phyloP scores from a whole-genome alignment of 1,140 invertebrate species.

The Eumaeus atala region DNA sequence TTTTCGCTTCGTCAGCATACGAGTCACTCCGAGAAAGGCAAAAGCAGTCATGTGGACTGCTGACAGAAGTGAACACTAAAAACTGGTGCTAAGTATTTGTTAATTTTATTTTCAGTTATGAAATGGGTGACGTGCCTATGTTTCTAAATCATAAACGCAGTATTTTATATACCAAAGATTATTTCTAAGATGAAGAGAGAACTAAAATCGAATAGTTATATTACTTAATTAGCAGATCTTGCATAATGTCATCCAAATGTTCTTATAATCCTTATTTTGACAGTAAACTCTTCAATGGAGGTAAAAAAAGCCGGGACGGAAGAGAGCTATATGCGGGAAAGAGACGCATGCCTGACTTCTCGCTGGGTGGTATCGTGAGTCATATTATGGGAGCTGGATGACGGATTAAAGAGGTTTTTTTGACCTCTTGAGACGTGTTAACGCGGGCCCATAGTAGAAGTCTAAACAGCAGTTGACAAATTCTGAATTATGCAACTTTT shows the following conservation, averaged over 20 bases:
- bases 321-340: conserved; percentile 33
- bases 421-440: conserved; percentile 15
- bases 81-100: too few relatives aligned
- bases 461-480: conserved; percentile 8
- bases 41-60: too few relatives aligned
- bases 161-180: too few relatives aligned
- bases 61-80: too few relatives aligned
- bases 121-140: too few relatives aligned
- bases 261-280: conserved; percentile 74
- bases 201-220: too few relatives aligned
- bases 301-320: conserved; percentile 43
- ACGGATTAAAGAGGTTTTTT: conserved; percentile 33
- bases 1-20: too few relatives aligned
- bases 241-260: conserved; percentile 58
- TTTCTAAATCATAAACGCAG: too few relatives aligned
- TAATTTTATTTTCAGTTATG: too few relatives aligned
- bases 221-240: conserved; percentile 11
- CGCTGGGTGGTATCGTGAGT: conserved; percentile 53
- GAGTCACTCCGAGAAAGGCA: too few relatives aligned
- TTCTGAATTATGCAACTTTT: not conserved
- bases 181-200: too few relatives aligned
- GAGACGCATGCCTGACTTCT: conserved; percentile 27
- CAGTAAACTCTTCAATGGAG: conserved; percentile 68
- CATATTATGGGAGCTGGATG: conserved; percentile 30
- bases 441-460: conserved; percentile 9